Base-by-base conservation (phyloP, 2,888 invertebrate species). In the Sphaeridia pumilis region DNA sequence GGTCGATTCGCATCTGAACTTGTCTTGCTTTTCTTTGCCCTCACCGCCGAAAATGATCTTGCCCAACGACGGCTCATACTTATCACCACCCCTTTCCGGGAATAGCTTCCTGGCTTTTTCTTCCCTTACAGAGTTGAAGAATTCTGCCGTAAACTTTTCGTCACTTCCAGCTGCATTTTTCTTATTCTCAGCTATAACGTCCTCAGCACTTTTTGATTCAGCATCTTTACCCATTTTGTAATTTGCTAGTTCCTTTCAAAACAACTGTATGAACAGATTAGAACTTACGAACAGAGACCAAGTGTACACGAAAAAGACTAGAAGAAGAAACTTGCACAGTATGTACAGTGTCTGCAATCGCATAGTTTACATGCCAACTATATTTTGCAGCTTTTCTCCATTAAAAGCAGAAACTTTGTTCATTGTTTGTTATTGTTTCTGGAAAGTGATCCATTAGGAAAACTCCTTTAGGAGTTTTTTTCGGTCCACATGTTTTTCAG, bases 1-100 rank as follows among this genome's bases (percentile, higher is more conserved):
- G 69, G 83, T 84, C 59, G 79, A 72, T 72, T 90, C 88, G 68
- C 90, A 92, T 70, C 81, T 83, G 1, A 80, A 71, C 70, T 82
- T 85, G 28, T 83, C 79, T 14, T 83, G 71, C 49, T 73, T 75
- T 68, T 86, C 83, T 59, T 76, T 76, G 28, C 84, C 84, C 69
- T 83, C 82, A 43, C 78, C 72, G 3, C 81, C 78, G 14, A 81
- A 68, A 1, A 85, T 63, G 38, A 79, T 70, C 53, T 75, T 75
- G 2, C 71, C 68, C 69, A 79, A 71, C 66, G 72, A 76, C 0
- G 77, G 74, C 57, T 75, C 74, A 63, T 74, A 77, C 31, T 75
- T 71, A 22, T 68, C 71, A 1, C 82, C 81, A 66, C 80, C 76
- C 64, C 89, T 76, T 70, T 88, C 86, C 0, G 89, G 89, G 68